These are phyloP conservation scores for Lagria hirta DNA, from an alignment of 2,888 invertebrate genomes.

Conservation along the genomic window DNA sequence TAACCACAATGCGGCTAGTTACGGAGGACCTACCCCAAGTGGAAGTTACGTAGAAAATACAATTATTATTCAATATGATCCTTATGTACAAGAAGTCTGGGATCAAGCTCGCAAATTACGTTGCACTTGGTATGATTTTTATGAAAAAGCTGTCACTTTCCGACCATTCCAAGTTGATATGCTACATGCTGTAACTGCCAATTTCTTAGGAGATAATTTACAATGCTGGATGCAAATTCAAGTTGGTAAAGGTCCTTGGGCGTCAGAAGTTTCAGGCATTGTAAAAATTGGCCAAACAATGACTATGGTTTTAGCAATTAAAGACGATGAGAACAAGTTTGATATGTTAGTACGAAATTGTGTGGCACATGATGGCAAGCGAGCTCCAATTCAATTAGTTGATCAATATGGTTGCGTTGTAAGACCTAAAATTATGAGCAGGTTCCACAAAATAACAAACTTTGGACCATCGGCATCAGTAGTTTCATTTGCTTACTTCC, in stretches of 20 bases:
- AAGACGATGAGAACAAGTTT: slow-evolving; percentile 94
- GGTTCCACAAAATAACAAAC: slow-evolving; percentile 95
- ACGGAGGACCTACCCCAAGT: slow-evolving; percentile 85
- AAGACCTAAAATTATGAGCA: slow-evolving; percentile 91
- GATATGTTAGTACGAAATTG: slow-evolving; percentile 94
- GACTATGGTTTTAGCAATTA: slow-evolving; percentile 95
- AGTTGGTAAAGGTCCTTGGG: slow-evolving; percentile 95
- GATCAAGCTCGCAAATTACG: slow-evolving; percentile 90
- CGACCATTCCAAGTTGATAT: slow-evolving; percentile 95
- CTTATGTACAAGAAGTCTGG: slow-evolving; percentile 94
- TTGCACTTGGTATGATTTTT: slow-evolving; percentile 96
- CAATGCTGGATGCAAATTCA: slow-evolving; percentile 99
- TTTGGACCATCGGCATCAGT: slow-evolving; percentile 93
- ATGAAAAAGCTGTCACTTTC: slow-evolving; percentile 93
- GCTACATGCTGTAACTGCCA: slow-evolving; percentile 92
- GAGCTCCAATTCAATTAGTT: slow-evolving; percentile 89
- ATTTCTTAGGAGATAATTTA: slow-evolving; percentile 92
- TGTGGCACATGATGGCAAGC: slow-evolving; percentile 91
- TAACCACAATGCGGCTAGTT: slow-evolving; percentile 79
- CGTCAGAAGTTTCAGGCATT: slow-evolving; percentile 93
- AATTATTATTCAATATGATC: slow-evolving; percentile 92
- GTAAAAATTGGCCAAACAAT: slow-evolving; percentile 95
- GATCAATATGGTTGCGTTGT: slow-evolving; percentile 94
- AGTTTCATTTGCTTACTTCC: slow-evolving; percentile 94
- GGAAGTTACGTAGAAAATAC: slow-evolving; percentile 94